phyloP scores from a whole-genome alignment of 1,140 invertebrate species.

The Lasioglossum albipes region DNA sequence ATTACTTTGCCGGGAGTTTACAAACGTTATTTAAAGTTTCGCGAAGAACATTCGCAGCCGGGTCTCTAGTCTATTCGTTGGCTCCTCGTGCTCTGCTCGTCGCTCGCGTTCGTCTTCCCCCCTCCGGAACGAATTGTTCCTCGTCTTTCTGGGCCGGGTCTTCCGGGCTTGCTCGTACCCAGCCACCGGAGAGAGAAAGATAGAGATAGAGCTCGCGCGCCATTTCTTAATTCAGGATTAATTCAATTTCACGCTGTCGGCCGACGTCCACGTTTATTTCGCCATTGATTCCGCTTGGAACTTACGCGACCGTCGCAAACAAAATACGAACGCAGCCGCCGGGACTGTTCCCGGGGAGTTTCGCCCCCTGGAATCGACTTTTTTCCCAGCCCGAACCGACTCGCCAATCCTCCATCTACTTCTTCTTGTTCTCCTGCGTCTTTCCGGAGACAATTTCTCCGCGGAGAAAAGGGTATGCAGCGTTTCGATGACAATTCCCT shows the following conservation, averaged over 20 bases:
- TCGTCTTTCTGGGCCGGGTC: constrained; percentile 3
- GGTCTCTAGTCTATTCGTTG: constrained; percentile 30
- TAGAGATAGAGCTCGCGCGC: not conserved
- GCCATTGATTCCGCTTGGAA: constrained; percentile 37
- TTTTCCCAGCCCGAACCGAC: constrained; percentile 26
- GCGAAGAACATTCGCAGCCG: constrained; percentile 30
- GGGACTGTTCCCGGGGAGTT: not conserved
- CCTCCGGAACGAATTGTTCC: constrained; percentile 14
- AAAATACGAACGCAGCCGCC: constrained; percentile 1
- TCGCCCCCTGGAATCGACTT: not conserved
- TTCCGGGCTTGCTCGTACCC: constrained; percentile 2
- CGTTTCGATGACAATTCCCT: not conserved
- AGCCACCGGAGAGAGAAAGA: not conserved
- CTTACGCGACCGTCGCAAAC: constrained; percentile 9
- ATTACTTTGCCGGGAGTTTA: constrained; percentile 65
- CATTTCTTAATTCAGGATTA: constrained; percentile 68
- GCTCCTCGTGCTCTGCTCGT: not conserved
- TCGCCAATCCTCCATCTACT: not conserved
- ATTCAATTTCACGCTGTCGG: constrained; percentile 68
- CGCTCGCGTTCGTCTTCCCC: not conserved
- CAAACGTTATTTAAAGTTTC: constrained; percentile 72
- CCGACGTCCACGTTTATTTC: constrained; percentile 50
- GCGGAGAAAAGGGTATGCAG: not conserved
- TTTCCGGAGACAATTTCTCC: not conserved
- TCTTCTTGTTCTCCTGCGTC: not conserved